phyloP scores from a whole-genome alignment of 2,113 vertebrate species.

The Pomatorhinus ruficollis region DNA sequence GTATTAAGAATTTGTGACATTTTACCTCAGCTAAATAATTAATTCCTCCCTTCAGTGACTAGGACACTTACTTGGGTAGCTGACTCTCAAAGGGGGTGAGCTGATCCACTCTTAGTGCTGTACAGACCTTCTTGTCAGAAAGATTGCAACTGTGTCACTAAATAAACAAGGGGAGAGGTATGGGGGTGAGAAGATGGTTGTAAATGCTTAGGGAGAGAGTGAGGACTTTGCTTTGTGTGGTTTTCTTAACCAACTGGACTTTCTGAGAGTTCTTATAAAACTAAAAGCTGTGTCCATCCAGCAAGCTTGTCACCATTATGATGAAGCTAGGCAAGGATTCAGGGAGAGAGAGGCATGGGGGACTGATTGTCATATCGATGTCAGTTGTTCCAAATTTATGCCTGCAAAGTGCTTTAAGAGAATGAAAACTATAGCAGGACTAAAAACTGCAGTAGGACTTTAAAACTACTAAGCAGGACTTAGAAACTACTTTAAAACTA shows the following conservation, averaged over 20 bases:
- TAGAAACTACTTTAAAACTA: too few relatives aligned
- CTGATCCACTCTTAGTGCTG: background rate
- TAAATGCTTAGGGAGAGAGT: background rate
- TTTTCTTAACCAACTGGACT: background rate
- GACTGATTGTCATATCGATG: background rate
- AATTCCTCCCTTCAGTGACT: background rate
- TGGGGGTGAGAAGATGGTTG: background rate
- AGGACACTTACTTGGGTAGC: background rate
- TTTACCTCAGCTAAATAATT: background rate
- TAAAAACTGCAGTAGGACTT: background rate
- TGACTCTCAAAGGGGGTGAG: background rate
- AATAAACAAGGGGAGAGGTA: background rate
- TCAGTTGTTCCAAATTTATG: background rate
- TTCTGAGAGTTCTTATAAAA: background rate
- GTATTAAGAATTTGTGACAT: background rate
- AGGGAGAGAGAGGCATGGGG: too few relatives aligned
- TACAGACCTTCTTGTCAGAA: background rate
- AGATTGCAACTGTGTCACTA: background rate
- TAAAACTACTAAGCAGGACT: background rate
- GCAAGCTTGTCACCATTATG: background rate
- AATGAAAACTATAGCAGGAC: background rate
- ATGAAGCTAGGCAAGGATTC: background rate
- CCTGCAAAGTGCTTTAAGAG: background rate
- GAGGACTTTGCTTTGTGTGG: background rate
- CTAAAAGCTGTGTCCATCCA: background rate